These are phyloP conservation scores for Variabilichromis moorii DNA, from an alignment of 2,113 vertebrate genomes.

Conservation along the genomic window DNA sequence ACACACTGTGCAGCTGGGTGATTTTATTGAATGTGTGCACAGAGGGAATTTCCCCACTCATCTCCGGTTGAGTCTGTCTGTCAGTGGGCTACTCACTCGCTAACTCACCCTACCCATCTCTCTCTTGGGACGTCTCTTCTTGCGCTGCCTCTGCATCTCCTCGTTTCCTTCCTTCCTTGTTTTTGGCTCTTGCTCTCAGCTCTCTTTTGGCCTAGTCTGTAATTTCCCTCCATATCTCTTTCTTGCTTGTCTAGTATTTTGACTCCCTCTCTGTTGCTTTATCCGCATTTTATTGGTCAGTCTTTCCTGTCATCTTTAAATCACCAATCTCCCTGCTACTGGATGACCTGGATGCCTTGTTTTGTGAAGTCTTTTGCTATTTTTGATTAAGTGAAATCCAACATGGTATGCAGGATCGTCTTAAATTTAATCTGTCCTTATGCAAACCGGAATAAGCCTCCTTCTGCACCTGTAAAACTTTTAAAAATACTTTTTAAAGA, in stretches of 20 bases:
- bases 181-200: constrained; percentile 19
- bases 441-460: neutral
- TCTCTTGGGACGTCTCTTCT: constrained; percentile 54
- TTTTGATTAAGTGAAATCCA: neutral
- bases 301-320: neutral
- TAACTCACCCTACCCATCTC: constrained; percentile 40
- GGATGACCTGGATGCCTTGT: neutral
- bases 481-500: neutral
- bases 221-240: neutral
- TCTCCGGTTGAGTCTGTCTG: constrained; percentile 63
- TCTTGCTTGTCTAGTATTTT: neutral
- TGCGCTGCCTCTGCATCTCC: constrained; percentile 56
- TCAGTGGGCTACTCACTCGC: constrained; percentile 56
- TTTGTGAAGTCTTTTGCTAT: neutral
- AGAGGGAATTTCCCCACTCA: constrained; percentile 67
- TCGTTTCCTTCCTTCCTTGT: constrained; percentile 50
- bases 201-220: neutral
- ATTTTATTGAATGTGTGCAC: constrained; percentile 56
- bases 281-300: neutral
- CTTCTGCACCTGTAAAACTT: neutral
- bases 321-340: neutral
- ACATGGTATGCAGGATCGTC: neutral
- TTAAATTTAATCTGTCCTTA: neutral
- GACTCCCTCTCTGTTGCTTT: neutral
- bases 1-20: constrained; percentile 47